A percentile compares a stretch with the other conserved stretches of the same genome.
phyloP scores from a whole-genome alignment of 2,888 invertebrate genomes.

The Synergus japonicus region DNA sequence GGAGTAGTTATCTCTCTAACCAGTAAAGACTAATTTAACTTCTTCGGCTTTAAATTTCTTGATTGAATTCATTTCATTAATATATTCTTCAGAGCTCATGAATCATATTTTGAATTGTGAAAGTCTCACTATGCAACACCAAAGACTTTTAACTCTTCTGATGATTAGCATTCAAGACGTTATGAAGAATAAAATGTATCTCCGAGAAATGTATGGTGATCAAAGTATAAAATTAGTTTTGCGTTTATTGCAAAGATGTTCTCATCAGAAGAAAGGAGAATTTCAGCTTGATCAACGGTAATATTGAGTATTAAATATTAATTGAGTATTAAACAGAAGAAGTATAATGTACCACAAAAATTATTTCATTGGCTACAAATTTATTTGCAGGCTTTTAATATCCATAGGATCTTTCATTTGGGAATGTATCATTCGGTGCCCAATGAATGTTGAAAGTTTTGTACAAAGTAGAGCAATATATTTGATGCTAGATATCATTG shows the following conservation, averaged over 20 bases:
- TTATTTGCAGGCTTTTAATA: constrained; percentile 69
- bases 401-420: constrained; percentile 76
- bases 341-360: not conserved
- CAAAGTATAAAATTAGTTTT: constrained; percentile 55
- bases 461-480: constrained; percentile 73
- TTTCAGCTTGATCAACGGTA: constrained; percentile 70
- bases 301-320: not conserved
- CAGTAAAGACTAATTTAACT: constrained; percentile 55
- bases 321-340: not conserved
- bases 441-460: constrained; percentile 68
- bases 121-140: constrained; percentile 59
- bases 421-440: constrained; percentile 70
- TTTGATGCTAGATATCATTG: constrained; percentile 75
- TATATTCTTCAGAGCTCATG: constrained; percentile 56
- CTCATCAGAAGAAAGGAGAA: constrained; percentile 63
- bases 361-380: not conserved
- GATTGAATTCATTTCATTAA: not conserved
- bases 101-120: constrained; percentile 56
- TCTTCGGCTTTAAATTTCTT: not conserved
- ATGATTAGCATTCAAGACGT: constrained; percentile 64
- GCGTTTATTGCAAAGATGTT: constrained; percentile 60
- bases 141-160: constrained; percentile 64
- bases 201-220: constrained; percentile 53
- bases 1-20: constrained; percentile 55
- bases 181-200: constrained; percentile 46